Conservation (phyloP, 1,140 invertebrate genomes). For the Drosophila athabasca region DNA sequence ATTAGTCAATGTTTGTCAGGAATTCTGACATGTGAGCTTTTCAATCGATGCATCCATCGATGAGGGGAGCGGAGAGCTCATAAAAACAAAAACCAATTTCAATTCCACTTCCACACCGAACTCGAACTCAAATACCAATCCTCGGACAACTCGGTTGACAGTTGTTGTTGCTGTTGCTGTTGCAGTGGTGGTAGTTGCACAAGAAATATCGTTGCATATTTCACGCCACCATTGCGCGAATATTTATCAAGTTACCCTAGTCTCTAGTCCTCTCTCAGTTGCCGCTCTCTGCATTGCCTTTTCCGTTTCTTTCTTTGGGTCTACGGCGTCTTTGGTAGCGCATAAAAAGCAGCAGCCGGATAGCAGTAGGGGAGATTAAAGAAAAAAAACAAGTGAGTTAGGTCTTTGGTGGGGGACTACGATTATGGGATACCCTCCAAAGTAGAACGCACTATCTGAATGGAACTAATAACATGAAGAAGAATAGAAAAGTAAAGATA, state of each 20-base stretch:
- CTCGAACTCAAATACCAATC: conserved; percentile 28
- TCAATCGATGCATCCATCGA: conserved; percentile 26
- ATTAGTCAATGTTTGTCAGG: conserved; percentile 69
- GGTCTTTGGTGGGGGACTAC: no score
- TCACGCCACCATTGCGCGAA: conserved; percentile 53
- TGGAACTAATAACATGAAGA: no score
- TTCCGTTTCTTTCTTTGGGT: conserved; percentile 7
- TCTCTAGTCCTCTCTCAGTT: conserved; percentile 12
- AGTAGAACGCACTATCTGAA: no score
- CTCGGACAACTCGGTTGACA: conserved; percentile 42
- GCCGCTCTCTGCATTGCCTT: conserved; percentile 4
- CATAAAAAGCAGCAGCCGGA: conserved; percentile 8
- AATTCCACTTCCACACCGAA: conserved; percentile 25
- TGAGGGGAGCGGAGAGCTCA: no score
- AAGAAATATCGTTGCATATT: conserved; percentile 65
- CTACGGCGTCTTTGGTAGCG: conserved; percentile 30
- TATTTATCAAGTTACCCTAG: conserved; percentile 56
- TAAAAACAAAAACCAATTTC: conserved; percentile 44
- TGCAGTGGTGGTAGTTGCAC: conserved; percentile 33
- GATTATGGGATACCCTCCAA: no score
- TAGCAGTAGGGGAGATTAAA: background rate
- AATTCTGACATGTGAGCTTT: conserved; percentile 63
- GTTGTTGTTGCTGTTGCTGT: conserved; percentile 18
- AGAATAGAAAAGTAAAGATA: no score
- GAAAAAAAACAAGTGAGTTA: no score